Evolutionary conservation across 2,888 invertebrate species (phyloP), one percentile per base, ranked within the genome.

Genomic region (Sericinus montela): DNA sequence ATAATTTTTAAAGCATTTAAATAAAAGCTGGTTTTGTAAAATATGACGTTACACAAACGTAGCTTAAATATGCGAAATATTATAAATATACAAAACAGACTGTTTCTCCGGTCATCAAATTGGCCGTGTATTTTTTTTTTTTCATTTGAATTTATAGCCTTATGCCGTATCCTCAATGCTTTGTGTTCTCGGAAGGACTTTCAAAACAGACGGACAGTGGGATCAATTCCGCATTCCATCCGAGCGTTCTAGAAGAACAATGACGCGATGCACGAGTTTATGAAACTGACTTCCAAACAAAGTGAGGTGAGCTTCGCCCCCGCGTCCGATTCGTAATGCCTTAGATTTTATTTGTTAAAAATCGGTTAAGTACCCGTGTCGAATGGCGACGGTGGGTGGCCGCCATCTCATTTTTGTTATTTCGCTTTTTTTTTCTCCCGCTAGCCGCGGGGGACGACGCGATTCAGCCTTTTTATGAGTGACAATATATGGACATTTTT

Each of bases 291-390:
- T 35, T 19, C 64, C 66, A 66, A 72, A 76, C 75, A 72, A 77
- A 74, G 70, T 76, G 75, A 76, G 78, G 76, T 73, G 73, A 67
- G 65, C 60, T 63, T 68, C 72, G 69, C 72, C 75, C 40, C 35
- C 81, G 71, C 40, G 36, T 25, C 29, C 82, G 72, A 89, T 89
- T 88, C 85, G 89, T 86, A 80, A 89, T 85, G 88, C 80, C 80
- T 85, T 85, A 85, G 83, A 85, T 86, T 89, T 89, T 89, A 89
- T 89, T 89, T 88, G 88, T 86, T 83, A 81, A 82, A 87, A 87
- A 89, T 89, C 89, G 84, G 84, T 86, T 89, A 89, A 89, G 88
- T 88, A 86, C 70, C 89, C 89, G 88, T 89, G 84, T 79, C 89
- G 84, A 83, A 84, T 78, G 68, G 71, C 73, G 72, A 62, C 80